Conservation (phyloP, 92 coral and sea anemone species). For the Palythoa caribaeorum region DNA sequence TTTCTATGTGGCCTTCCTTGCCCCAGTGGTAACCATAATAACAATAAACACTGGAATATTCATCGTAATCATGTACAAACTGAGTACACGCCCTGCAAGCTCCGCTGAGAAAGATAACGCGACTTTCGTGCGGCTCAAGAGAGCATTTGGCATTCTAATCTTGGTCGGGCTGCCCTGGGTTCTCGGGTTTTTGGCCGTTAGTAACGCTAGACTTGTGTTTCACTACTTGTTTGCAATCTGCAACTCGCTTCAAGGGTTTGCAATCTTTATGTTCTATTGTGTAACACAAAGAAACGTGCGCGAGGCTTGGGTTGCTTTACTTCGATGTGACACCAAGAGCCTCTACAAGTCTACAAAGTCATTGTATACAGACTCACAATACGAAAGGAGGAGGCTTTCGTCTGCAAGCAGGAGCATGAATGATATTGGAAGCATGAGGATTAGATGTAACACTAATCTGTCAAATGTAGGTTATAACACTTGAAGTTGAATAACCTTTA, state of each 20-base stretch:
- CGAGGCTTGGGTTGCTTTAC: conserved; percentile 92
- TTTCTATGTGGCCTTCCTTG: conserved; percentile 91
- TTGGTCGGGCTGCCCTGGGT: conserved; percentile 96
- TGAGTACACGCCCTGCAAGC: conserved; percentile 91
- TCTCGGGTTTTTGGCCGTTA: conserved; percentile 93
- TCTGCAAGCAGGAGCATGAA: conserved; percentile 84
- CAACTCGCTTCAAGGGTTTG: conserved; percentile 94
- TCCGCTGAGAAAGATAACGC: conserved; percentile 88
- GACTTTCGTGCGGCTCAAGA: conserved; percentile 81
- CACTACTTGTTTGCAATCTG: conserved; percentile 85
- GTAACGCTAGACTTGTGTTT: conserved; percentile 85
- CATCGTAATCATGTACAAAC: conserved; percentile 91
- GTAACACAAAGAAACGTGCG: conserved; percentile 97
- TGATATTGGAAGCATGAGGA: conserved; percentile 83
- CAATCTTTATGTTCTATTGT: conserved; percentile 95
- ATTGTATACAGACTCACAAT: conserved; percentile 83
- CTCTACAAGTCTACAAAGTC: conserved; percentile 76
- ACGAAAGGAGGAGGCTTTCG: conserved; percentile 89
- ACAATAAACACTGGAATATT: conserved; percentile 84
- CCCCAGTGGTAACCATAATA: conserved; percentile 85
- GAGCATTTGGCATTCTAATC: conserved; percentile 95
- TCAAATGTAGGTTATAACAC: conserved; percentile 69
- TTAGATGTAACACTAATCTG: conserved; percentile 78
- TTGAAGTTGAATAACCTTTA: no score
- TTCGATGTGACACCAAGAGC: conserved; percentile 87